Evolutionary conservation across 2,888 invertebrate genomes (phyloP), one percentile per base, ranked within the genome.

Genomic region (Torymus texanus): DNA sequence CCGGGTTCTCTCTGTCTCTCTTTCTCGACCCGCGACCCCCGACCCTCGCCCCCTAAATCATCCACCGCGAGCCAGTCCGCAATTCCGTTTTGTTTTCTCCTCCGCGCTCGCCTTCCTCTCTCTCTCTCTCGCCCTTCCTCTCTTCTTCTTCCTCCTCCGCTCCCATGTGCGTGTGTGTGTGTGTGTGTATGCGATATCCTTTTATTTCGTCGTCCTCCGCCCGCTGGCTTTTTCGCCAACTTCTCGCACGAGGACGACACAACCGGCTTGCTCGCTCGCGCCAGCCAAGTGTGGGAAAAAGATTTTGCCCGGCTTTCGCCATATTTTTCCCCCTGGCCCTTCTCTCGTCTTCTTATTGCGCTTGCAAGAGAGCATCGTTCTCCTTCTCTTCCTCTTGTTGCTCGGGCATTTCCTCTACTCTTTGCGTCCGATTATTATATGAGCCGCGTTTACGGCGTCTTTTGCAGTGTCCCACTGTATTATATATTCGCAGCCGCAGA

Each of bases 41-140:
- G 86, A 86, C 86, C 87, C 89, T 87, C 88, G 89, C 87, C 89
- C 89, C 88, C 90, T 90, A 90, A 90, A 90, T 90, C 90, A 90
- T 90, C 89, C 88, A 89, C 78, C 74, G 78, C 41, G 41, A 63
- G 16, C 21, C 50, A 88, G 88, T 85, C 88, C 87, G 88, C 88
- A 87, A 89, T 89, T 89, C 85, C 86, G 88, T 89, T 89, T 89
- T 89, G 88, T 89, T 89, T 88, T 87, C 86, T 87, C 85, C 83
- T 84, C 84, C 71, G 55, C 53, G 11, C 16, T 41, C 70, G 67
- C 78, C n/a, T 16, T 70, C 13, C 24, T 24, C 67, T n/a, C 41
- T 12, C 13, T 29, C 53, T n/a, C 59, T 12, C 13, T 29, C 53
- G 10, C 59, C 16, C 61, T 62, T 55, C 55, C 53, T n/a, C 75